Percentiles rank a stretch among this genome's conserved stretches.
Conservation (phyloP, 2,113 vertebrate species). For the Passer domesticus region DNA sequence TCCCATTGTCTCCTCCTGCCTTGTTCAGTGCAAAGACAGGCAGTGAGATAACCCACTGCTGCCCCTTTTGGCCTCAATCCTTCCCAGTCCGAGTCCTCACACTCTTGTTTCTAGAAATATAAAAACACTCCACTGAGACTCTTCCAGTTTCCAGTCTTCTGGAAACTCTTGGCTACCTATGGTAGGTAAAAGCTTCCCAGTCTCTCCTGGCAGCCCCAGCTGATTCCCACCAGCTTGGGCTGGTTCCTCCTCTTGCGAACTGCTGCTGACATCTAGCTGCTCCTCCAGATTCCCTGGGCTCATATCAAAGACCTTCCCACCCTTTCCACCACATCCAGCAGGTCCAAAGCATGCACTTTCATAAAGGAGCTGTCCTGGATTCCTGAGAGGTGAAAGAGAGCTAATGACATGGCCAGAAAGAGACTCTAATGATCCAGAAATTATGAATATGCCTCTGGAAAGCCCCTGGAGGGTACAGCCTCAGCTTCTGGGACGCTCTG, state of each 20-base stretch:
- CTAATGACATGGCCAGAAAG: constrained; percentile 26
- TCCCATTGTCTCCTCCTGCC: neutral
- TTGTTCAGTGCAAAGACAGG: neutral
- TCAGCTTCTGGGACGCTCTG: neutral
- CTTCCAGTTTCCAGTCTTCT: neutral
- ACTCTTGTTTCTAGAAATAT: neutral
- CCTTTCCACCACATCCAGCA: neutral
- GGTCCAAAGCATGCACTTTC: neutral
- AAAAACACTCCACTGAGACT: neutral
- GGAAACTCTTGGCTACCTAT: neutral
- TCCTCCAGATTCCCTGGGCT: neutral
- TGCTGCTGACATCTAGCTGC: constrained; percentile 51
- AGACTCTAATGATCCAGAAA: neutral
- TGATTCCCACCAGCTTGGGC: neutral
- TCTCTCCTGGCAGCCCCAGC: neutral
- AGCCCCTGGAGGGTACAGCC: neutral
- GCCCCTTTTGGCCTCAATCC: neutral
- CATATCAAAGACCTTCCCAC: neutral
- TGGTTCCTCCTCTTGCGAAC: neutral
- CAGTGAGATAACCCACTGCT: neutral
- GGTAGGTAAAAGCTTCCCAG: accelerated
- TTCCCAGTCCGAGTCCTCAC: neutral
- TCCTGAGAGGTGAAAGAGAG: constrained; percentile 43
- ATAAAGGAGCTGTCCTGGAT: constrained; percentile 34
- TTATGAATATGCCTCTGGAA: neutral